A percentile compares a stretch with the other conserved stretches of the same genome.
These are phyloP conservation scores for Turritopsis rubra DNA, from an alignment of 30 jellyfish, hydroid and myxozoan species.

Conservation along the genomic window DNA sequence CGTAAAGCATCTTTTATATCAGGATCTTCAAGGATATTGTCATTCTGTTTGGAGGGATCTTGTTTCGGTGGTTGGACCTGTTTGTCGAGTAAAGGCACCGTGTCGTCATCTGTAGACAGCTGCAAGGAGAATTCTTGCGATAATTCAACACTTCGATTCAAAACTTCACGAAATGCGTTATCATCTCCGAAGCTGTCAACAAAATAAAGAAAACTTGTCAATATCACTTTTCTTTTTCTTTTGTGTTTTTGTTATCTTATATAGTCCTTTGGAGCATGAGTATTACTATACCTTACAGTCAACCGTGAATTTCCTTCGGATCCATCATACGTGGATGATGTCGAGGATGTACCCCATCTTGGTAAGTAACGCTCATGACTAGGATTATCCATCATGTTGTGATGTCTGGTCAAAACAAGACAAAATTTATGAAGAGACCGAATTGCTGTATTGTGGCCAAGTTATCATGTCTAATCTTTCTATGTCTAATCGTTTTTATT, in stretches of 20 bases:
- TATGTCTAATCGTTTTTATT: too few relatives aligned
- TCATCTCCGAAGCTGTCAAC: neutral
- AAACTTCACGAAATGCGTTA: conserved; percentile 8
- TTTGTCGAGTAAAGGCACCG: neutral
- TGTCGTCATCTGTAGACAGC: conserved; percentile 5
- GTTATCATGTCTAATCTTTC: too few relatives aligned
- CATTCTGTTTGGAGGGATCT: neutral
- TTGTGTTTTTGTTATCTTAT: too few relatives aligned
- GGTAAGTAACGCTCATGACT: conserved; percentile 9
- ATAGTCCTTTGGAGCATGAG: too few relatives aligned
- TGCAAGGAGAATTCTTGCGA: neutral
- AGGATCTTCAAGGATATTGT: neutral
- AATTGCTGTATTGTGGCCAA: too few relatives aligned
- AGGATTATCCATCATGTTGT: neutral
- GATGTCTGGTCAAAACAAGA: neutral
- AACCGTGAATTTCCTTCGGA: neutral
- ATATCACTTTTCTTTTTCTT: neutral
- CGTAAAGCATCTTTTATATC: conserved; percentile 7
- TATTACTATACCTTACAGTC: neutral
- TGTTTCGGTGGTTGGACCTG: too few relatives aligned
- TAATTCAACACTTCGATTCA: neutral
- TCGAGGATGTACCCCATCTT: conserved; percentile 12
- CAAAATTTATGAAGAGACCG: too few relatives aligned
- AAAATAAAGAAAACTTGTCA: too few relatives aligned
- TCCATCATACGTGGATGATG: neutral